Evolutionary conservation across 2,113 vertebrate species (phyloP), one percentile per base, ranked within the genome.

Genomic region (Upupa epops): DNA sequence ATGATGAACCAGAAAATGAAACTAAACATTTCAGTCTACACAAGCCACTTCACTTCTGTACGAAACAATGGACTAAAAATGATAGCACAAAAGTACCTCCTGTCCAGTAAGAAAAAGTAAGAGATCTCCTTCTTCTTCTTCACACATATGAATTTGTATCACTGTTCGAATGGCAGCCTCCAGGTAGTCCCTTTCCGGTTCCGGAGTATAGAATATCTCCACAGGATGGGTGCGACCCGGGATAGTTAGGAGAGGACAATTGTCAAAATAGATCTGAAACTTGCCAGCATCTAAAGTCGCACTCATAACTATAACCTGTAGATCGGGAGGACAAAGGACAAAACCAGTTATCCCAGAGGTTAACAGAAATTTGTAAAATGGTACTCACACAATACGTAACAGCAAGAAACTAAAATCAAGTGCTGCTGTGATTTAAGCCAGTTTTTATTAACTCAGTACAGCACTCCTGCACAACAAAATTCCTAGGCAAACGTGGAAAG

Each of bases 131-230:
- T 99, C 99, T 13, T 99, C 99, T 51, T 98, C 98, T 96, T 99
- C 99, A 88, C 99, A 99, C 99, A 99, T 99, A 84, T 99, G 99
- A 96, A 99, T 98, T 68, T 99, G 99, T 77, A 99, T 99, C 61
- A 99, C 99, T 10, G 99, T 99, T 90, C 99, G 98, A 93, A 99
- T 99, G 74, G 99, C 98, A 22, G 99, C 99, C 97, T 99, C 99
- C 73, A 99, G 98, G 96, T 99, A 99, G 97, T 99, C 99, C 55
- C 99, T 97, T 96, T 99, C 99, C 0, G 99, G 99, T 92, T 99
- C 98, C 8, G 99, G 98, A 40, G 99, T 99, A 97, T 99, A 99
- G 96, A 99, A 99, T 91, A 99, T 99, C 97, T 99, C 99, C 95
- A 99, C 99, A 37, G 99, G 99, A 96, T 99, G 99, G 8, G 98